phyloP scores from a whole-genome alignment of 2,888 invertebrate species.

The Stomorhina lunata region DNA sequence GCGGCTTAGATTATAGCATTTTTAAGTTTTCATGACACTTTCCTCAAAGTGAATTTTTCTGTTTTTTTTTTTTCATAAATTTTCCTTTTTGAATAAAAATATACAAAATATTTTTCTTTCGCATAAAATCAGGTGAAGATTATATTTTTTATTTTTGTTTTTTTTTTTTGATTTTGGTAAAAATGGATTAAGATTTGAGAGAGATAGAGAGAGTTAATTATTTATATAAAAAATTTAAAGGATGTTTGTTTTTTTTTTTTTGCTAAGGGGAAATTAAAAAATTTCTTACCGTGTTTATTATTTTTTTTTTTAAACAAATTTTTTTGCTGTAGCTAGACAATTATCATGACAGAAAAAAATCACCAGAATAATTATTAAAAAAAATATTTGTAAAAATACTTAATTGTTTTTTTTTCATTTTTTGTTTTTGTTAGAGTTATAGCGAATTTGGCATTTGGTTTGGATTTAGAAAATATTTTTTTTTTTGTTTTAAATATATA shows the following conservation, averaged over 20 bases:
- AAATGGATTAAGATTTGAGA: conserved; percentile 15
- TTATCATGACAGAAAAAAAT: conserved; percentile 70
- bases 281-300: conserved; percentile 56
- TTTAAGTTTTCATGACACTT: not conserved
- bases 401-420: conserved; percentile 56
- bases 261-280: not conserved
- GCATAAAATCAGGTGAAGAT: conserved; percentile 62
- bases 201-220: conserved; percentile 19
- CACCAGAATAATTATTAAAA: conserved; percentile 62
- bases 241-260: not conserved
- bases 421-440: conserved; percentile 40
- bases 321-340: conserved; percentile 76
- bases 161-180: too few relatives aligned
- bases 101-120: not conserved
- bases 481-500: conserved; percentile 38
- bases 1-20: too few relatives aligned
- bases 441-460: conserved; percentile 69
- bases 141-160: too few relatives aligned
- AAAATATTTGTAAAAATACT: conserved; percentile 56
- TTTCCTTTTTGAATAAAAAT: conserved; percentile 8
- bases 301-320: conserved; percentile 38
- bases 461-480: conserved; percentile 38
- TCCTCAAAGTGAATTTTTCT: not conserved
- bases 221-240: conserved; percentile 8
- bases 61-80: not conserved